phyloP scores from a whole-genome alignment of 2,113 vertebrate species.

The Neolamprologus sp. region DNA sequence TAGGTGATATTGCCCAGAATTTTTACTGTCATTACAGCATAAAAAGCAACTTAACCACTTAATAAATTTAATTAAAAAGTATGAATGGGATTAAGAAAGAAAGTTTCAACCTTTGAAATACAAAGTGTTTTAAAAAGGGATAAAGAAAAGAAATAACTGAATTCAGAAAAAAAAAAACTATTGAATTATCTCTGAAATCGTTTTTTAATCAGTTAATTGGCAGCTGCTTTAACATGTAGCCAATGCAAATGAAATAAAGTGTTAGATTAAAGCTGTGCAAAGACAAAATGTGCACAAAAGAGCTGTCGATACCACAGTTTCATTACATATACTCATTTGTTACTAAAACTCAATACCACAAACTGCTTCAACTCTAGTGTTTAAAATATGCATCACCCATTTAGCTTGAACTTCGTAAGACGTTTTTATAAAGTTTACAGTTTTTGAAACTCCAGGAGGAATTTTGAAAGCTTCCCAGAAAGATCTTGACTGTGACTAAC shows the following conservation, averaged over 20 bases:
- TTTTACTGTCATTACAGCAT: background rate
- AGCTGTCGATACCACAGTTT: background rate
- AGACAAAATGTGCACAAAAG: background rate
- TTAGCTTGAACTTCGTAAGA: background rate
- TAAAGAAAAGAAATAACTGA: background rate
- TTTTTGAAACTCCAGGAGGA: background rate
- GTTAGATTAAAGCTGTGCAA: background rate
- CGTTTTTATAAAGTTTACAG: background rate
- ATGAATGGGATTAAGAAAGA: background rate
- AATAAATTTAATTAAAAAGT: background rate
- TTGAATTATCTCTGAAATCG: background rate
- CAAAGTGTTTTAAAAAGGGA: background rate
- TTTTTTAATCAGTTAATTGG: background rate
- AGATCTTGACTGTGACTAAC: background rate
- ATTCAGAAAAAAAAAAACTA: rapidly evolving
- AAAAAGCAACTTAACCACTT: background rate
- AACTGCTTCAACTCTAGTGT: background rate
- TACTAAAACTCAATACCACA: background rate
- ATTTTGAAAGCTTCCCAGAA: background rate
- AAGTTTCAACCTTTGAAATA: background rate
- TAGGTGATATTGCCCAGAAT: background rate
- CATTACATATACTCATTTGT: background rate
- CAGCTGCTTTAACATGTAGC: background rate
- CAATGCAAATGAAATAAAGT: background rate
- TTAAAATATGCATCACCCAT: background rate